Conservation (phyloP, 2,888 invertebrate genomes). For the Sisyra terminalis region DNA sequence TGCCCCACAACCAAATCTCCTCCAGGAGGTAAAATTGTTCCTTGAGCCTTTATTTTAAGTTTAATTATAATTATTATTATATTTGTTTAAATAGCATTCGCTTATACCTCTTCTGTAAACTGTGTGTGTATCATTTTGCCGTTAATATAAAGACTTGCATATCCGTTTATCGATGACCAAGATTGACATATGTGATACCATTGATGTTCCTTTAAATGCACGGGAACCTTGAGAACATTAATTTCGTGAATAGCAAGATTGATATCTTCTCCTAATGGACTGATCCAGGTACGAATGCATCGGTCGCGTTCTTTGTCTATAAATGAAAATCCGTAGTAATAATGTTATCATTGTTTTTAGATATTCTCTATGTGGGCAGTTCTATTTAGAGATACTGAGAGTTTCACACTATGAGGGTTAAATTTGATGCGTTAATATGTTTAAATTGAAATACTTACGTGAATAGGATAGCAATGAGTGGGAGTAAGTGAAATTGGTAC, state of each 20-base stretch:
- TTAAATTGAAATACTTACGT: conserved; percentile 26
- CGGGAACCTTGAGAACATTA: conserved; percentile 28
- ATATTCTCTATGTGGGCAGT: neutral
- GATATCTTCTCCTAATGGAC: conserved; percentile 34
- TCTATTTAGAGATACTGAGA: neutral
- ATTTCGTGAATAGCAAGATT: conserved; percentile 37
- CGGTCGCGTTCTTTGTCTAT: conserved; percentile 36
- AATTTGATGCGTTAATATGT: neutral
- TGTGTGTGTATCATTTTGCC: conserved; percentile 31
- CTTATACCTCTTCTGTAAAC: conserved; percentile 21
- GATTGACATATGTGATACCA: conserved; percentile 54
- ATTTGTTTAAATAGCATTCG: neutral
- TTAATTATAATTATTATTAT: neutral
- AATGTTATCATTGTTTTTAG: conserved; percentile 1
- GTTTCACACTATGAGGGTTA: neutral
- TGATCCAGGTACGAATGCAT: conserved; percentile 40
- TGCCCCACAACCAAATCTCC: conserved; percentile 54
- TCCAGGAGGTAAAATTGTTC: conserved; percentile 34
- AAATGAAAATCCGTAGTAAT: conserved; percentile 14
- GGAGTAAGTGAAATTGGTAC: conserved; percentile 29
- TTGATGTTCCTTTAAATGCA: conserved; percentile 27
- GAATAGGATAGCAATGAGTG: conserved; percentile 38
- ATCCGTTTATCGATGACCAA: conserved; percentile 41
- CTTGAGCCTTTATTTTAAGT: conserved; percentile 31
- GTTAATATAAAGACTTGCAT: conserved; percentile 43